These are phyloP conservation scores for Ganaspis sp. DNA, from an alignment of 1,140 invertebrate genomes.

Conservation along the genomic window DNA sequence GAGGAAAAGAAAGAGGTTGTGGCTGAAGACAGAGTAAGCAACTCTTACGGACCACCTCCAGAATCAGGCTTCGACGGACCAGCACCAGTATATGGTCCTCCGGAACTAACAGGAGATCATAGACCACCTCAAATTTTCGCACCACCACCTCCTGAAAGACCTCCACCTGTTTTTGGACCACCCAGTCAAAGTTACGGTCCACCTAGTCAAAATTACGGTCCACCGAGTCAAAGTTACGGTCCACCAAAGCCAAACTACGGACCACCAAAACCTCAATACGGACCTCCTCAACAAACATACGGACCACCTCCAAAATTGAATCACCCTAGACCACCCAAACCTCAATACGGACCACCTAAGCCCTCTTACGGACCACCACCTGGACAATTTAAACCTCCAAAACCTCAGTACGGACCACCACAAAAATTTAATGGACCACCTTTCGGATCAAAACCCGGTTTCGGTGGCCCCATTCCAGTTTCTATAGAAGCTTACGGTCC, in stretches of 20 bases:
- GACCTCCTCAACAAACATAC: slow-evolving; percentile 71
- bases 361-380: slow-evolving; percentile 56
- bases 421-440: slow-evolving; percentile 53
- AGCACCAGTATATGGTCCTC: slow-evolving; percentile 72
- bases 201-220: slow-evolving; percentile 41
- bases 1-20: slow-evolving; percentile 52
- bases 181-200: slow-evolving; percentile 71
- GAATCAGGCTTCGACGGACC: slow-evolving; percentile 61
- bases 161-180: slow-evolving; percentile 67
- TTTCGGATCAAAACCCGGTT: slow-evolving; percentile 52
- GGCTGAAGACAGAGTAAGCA: slow-evolving; percentile 71
- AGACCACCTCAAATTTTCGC: slow-evolving; percentile 69
- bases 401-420: slow-evolving; percentile 64
- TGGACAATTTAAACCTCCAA: slow-evolving; percentile 68
- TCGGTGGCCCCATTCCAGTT: slow-evolving; percentile 65
- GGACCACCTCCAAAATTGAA: slow-evolving; percentile 55
- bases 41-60: slow-evolving; percentile 67
- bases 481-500: slow-evolving; percentile 70
- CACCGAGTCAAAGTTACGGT: slow-evolving; percentile 54
- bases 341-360: slow-evolving; percentile 51
- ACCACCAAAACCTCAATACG: slow-evolving; percentile 70
- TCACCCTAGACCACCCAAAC: slow-evolving; percentile 61
- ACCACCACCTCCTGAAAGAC: slow-evolving; percentile 68
- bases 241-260: slow-evolving; percentile 56
- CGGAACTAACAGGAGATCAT: slow-evolving; percentile 68